Conservation (phyloP, 2,113 vertebrate species). For the Anser cygnoides region DNA sequence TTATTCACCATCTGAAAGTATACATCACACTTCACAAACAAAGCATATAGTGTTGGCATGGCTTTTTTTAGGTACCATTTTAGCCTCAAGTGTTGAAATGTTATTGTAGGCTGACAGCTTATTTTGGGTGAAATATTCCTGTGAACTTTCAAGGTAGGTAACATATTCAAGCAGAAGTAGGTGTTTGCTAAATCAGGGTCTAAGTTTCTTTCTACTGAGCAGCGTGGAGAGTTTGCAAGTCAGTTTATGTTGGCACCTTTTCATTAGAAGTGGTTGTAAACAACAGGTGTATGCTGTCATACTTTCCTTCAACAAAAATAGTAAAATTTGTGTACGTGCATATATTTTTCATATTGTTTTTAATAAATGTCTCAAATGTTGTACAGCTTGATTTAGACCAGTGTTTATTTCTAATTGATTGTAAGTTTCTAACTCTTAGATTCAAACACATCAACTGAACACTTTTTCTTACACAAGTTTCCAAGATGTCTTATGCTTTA, state of each 20-base stretch:
- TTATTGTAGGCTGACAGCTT: conserved; percentile 5
- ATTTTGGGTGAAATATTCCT: neutral
- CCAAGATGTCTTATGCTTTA: neutral
- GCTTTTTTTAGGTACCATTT: neutral
- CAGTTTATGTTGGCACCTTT: neutral
- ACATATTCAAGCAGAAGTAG: neutral
- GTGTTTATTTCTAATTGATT: neutral
- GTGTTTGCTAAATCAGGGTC: neutral
- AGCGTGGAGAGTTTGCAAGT: neutral
- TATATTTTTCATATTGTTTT: neutral
- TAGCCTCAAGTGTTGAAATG: neutral
- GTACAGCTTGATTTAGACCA: neutral
- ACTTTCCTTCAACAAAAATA: neutral
- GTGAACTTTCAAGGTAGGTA: neutral
- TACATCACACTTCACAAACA: neutral
- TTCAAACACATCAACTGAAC: accelerated
- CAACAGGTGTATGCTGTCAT: neutral
- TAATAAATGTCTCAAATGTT: neutral
- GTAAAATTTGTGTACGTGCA: neutral
- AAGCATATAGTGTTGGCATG: neutral
- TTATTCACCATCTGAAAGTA: neutral
- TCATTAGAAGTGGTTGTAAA: neutral
- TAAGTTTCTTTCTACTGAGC: neutral
- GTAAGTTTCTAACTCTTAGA: neutral
- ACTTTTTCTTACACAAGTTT: neutral